phyloP scores from a whole-genome alignment of 2,113 vertebrate genomes.

The Peromyscus polionotus region DNA sequence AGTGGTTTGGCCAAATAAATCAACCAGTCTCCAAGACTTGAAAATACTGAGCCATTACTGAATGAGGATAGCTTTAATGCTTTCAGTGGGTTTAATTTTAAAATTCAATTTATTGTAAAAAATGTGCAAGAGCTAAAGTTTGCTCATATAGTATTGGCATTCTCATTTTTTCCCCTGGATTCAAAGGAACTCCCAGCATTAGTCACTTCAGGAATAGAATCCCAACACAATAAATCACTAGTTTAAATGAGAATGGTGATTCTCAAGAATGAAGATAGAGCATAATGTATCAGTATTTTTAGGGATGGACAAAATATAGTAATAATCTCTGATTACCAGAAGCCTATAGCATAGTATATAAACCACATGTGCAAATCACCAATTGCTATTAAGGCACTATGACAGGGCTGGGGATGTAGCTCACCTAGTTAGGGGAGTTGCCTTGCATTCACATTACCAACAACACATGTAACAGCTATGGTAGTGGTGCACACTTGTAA shows the following conservation, averaged over 20 bases:
- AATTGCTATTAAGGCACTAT: background rate
- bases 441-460: background rate
- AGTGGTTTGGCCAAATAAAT: background rate
- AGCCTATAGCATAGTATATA: background rate
- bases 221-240: no score
- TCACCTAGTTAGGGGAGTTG: background rate
- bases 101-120: background rate
- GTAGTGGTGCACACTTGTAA: background rate
- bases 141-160: background rate
- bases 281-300: background rate
- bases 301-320: background rate
- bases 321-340: background rate
- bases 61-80: background rate
- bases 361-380: background rate
- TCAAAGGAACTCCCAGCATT: no score
- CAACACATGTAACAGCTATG: background rate
- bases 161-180: background rate
- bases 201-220: no score
- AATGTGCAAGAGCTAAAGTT: constrained; percentile 1
- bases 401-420: background rate
- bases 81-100: constrained; percentile 34
- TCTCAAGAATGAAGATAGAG: background rate
- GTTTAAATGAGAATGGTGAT: no score
- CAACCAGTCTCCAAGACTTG: background rate
- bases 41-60: background rate